These are phyloP conservation scores for Danio aesculapii DNA, from an alignment of 2,797 vertebrate species.

Conservation along the genomic window DNA sequence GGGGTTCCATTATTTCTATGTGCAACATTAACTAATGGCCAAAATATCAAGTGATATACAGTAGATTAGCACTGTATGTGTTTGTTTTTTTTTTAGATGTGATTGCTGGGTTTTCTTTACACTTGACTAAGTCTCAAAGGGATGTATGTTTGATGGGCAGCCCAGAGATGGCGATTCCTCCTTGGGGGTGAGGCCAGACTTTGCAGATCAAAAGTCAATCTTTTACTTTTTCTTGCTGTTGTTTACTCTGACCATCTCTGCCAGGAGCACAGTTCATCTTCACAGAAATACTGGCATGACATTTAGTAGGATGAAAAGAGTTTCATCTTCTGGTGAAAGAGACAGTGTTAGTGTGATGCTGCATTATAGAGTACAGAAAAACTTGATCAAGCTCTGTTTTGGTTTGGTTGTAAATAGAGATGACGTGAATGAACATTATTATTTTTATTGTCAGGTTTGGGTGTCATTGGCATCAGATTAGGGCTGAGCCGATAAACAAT, in stretches of 20 bases:
- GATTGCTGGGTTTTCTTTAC: conserved; percentile 47
- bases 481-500: too few relatives aligned
- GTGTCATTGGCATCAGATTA: too few relatives aligned
- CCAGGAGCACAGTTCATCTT: conserved; percentile 28
- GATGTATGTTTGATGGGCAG: conserved; percentile 32
- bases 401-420: too few relatives aligned
- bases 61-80: conserved; percentile 14
- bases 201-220: conserved; percentile 32
- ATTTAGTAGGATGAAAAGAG: conserved; percentile 32
- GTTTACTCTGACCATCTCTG: conserved; percentile 25
- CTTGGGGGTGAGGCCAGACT: conserved; percentile 28
- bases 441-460: too few relatives aligned
- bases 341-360: not conserved
- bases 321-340: not conserved
- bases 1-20: conserved; percentile 29
- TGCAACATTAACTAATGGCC: not conserved
- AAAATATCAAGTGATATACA: conserved; percentile 2
- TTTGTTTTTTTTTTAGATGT: not conserved
- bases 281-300: conserved; percentile 1
- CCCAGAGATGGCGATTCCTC: conserved; percentile 20
- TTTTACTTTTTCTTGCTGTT: conserved; percentile 3
- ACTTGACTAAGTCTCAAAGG: conserved; percentile 34
- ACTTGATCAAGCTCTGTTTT: not conserved
- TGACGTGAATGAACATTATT: too few relatives aligned
- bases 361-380: conserved; percentile 15